Evolutionary conservation across 2,113 vertebrate species (phyloP).

Genomic region (Lampris megalopsis): DNA sequence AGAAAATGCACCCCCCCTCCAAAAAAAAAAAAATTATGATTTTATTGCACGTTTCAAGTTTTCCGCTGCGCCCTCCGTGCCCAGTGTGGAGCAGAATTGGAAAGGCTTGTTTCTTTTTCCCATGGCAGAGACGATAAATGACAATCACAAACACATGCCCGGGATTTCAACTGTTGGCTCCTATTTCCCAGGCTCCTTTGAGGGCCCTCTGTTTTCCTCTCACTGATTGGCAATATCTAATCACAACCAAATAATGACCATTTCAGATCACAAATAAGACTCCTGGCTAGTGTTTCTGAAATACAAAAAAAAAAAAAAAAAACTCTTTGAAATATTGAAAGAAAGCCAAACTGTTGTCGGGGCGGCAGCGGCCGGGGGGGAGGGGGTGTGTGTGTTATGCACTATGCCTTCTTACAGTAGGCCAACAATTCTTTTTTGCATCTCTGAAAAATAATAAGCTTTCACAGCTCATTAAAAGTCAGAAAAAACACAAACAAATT

Average conservation of each 20-base stretch:
- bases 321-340: too few species aligned
- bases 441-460: slow-evolving; percentile 15
- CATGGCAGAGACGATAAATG: slow-evolving; percentile 76
- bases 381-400: too few species aligned
- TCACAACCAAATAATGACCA: slow-evolving; percentile 62
- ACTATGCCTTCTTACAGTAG: slow-evolving; percentile 20
- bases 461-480: slow-evolving; percentile 45
- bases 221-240: slow-evolving; percentile 77
- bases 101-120: slow-evolving; percentile 61
- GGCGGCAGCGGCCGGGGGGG: too few species aligned
- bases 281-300: slow-evolving; percentile 42
- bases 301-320: too few species aligned
- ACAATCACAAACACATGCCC: slow-evolving; percentile 79
- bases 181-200: slow-evolving; percentile 61
- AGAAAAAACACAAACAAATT: slow-evolving; percentile 39
- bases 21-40: slow-evolving; percentile 45
- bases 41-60: slow-evolving; percentile 36
- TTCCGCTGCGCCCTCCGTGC: slow-evolving; percentile 32
- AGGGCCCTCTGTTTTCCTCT: slow-evolving; percentile 53
- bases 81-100: slow-evolving; percentile 43
- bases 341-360: slow-evolving; percentile 33
- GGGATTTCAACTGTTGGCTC: slow-evolving; percentile 73
- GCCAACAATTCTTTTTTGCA: slow-evolving; percentile 25
- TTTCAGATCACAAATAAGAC: slow-evolving; percentile 47
- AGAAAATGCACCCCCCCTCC: neutral